Conservation (phyloP, 2,113 vertebrate genomes). For the Stegostoma tigrinum region DNA sequence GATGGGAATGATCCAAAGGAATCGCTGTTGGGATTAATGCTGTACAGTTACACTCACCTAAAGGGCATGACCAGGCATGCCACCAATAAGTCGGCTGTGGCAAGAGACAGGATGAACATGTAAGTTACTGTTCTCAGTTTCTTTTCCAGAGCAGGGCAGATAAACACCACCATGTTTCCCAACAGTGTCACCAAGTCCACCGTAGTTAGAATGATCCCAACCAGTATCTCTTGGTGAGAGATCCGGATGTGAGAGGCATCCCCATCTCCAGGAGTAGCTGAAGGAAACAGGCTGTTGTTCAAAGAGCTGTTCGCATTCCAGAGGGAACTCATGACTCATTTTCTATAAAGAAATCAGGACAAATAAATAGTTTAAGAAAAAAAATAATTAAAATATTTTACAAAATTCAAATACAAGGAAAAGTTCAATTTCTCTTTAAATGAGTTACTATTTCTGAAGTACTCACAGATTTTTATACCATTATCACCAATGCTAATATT, state of each 20-base stretch:
- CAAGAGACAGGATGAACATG: background rate
- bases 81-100: background rate
- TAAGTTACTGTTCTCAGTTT: background rate
- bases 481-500: too few species aligned
- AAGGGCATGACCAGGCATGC: background rate
- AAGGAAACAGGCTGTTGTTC: background rate
- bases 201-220: background rate
- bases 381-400: background rate
- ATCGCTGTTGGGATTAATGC: background rate
- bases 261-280: background rate
- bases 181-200: constrained; percentile 27
- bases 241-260: background rate
- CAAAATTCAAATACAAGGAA: background rate
- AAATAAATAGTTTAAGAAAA: background rate
- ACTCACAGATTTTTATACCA: background rate
- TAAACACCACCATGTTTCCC: constrained; percentile 14
- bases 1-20: background rate
- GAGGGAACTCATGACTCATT: background rate
- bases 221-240: background rate
- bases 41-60: background rate
- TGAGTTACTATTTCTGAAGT: too few species aligned
- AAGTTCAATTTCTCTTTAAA: too few species aligned
- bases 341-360: background rate
- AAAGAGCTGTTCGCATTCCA: background rate
- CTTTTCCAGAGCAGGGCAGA: constrained; percentile 24